A percentile compares a stretch with the other conserved stretches of the same genome.
Conservation (phyloP, 2,888 invertebrate species). For the Lissonota sp. region DNA sequence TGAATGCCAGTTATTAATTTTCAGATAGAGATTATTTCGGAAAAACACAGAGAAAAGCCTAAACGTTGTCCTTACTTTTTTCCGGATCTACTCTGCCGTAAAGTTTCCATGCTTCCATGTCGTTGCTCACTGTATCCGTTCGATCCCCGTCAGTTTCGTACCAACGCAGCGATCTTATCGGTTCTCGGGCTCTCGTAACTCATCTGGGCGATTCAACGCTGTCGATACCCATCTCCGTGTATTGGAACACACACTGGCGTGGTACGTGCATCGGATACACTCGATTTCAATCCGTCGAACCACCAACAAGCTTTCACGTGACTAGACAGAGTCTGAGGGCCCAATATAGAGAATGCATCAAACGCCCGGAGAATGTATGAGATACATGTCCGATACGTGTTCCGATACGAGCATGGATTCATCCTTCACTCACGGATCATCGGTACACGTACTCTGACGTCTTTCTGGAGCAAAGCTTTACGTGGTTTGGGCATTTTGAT, state of each 20-base stretch:
- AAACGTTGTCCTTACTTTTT: background rate
- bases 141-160: slow-evolving; percentile 17
- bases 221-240: slow-evolving; percentile 40
- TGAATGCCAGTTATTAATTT: slow-evolving; percentile 9
- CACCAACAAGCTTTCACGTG: slow-evolving; percentile 35
- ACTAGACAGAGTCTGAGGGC: slow-evolving; percentile 8
- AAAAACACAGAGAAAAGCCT: slow-evolving; percentile 8
- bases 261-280: slow-evolving; percentile 56
- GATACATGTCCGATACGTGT: background rate
- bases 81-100: background rate
- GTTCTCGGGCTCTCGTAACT: slow-evolving; percentile 38
- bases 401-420: slow-evolving; percentile 16
- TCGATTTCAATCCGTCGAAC: slow-evolving; percentile 55
- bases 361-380: background rate
- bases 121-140: slow-evolving; percentile 7
- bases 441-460: background rate
- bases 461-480: background rate
- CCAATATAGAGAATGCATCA: slow-evolving; percentile 1
- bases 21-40: background rate
- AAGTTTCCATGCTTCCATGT: slow-evolving; percentile 1
- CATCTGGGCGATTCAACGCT: slow-evolving; percentile 40
- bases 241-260: slow-evolving; percentile 10
- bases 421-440: slow-evolving; percentile 20
- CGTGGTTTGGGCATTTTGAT: no score
- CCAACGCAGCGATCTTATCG: slow-evolving; percentile 14